Conservation (phyloP, 1,140 invertebrate species). For the Anthonomus grandis region DNA sequence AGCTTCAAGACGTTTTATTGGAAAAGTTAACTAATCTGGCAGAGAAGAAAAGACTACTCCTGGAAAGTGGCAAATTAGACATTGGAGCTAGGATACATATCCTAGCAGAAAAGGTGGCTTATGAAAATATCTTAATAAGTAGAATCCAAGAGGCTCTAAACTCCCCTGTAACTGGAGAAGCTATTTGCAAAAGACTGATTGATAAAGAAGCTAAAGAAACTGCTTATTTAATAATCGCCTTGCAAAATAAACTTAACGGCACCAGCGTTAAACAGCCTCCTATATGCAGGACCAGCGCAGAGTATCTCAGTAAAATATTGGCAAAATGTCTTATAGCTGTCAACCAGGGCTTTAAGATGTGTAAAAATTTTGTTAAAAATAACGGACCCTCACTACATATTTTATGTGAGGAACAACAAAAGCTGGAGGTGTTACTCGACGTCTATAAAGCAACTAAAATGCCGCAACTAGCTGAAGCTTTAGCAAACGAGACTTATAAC, state of each 20-base stretch:
- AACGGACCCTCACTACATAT: constrained; percentile 53
- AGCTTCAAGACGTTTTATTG: constrained; percentile 62
- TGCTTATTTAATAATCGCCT: constrained; percentile 66
- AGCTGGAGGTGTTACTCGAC: constrained; percentile 58
- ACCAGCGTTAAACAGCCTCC: constrained; percentile 52
- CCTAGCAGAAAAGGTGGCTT: constrained; percentile 71
- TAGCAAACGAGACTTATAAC: constrained; percentile 64
- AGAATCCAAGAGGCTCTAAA: constrained; percentile 45
- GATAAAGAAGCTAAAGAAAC: constrained; percentile 66
- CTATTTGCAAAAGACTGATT: constrained; percentile 55
- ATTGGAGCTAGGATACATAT: constrained; percentile 63
- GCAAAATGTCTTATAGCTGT: constrained; percentile 48
- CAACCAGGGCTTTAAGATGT: constrained; percentile 38
- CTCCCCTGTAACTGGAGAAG: constrained; percentile 51
- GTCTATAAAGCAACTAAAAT: constrained; percentile 67
- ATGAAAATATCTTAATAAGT: constrained; percentile 65
- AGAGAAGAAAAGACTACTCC: constrained; percentile 58
- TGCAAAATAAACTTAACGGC: constrained; percentile 63
- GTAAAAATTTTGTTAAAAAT: constrained; percentile 36
- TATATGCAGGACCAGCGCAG: constrained; percentile 50
- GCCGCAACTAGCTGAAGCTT: constrained; percentile 60
- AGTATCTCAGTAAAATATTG: constrained; percentile 63
- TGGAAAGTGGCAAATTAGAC: constrained; percentile 61
- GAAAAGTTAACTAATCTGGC: constrained; percentile 64
- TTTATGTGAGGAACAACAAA: constrained; percentile 58